Conservation (phyloP, 35 echinoderm and acorn worm species). For the Holothuria glaberrima region DNA sequence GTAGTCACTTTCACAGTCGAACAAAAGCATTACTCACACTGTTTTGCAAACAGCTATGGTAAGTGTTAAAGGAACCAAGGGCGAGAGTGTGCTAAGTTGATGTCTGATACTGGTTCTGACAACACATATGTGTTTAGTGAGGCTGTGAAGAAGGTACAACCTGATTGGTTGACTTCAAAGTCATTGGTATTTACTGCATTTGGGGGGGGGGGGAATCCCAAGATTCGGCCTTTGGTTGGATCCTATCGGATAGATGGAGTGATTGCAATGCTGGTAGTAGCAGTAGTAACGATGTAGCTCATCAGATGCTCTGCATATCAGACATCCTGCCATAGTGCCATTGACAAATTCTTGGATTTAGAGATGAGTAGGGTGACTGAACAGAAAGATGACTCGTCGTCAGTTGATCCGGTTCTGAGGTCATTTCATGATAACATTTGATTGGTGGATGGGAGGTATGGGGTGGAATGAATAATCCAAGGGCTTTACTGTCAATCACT, state of each 20-base stretch:
- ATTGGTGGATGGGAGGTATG: conserved; percentile 43
- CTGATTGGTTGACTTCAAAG: conserved; percentile 45
- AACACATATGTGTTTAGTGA: conserved; percentile 45
- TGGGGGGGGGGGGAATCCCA: neutral
- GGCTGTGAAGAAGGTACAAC: conserved; percentile 9
- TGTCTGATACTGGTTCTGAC: conserved; percentile 54
- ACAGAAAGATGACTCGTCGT: neutral
- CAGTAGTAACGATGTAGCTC: neutral
- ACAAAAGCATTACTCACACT: conserved; percentile 22
- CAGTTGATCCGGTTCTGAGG: conserved; percentile 45
- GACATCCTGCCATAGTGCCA: neutral
- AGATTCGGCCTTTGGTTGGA: conserved; percentile 10
- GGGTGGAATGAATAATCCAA: too few relatives aligned
- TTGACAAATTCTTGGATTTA: conserved; percentile 31
- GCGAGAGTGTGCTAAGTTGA: conserved; percentile 1
- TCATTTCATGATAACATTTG: conserved; percentile 42
- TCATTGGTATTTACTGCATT: conserved; percentile 55
- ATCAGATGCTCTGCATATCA: conserved; percentile 28
- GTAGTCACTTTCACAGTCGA: conserved; percentile 11
- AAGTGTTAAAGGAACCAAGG: conserved; percentile 34
- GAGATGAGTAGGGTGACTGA: conserved; percentile 37
- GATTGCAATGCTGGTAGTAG: neutral
- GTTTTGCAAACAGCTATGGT: conserved; percentile 45
- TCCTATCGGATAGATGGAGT: neutral
- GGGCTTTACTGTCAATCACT: too few relatives aligned